Conservation (phyloP, 2,888 invertebrate species). For the Chydorus sphaericus region DNA sequence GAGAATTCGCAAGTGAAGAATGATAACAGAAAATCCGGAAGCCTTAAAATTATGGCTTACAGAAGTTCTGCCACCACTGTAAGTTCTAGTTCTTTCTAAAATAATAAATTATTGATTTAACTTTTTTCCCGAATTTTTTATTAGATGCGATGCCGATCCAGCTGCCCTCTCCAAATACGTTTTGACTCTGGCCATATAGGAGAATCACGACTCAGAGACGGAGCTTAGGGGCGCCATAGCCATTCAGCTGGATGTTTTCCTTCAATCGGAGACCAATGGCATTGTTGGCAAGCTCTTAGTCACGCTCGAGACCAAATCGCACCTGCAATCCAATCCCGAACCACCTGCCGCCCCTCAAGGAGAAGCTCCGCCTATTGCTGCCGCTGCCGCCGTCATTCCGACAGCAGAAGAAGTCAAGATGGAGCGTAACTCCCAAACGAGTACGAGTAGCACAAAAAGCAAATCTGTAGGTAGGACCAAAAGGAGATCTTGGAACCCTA, state of each 20-base stretch:
- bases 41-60: slow-evolving; percentile 86
- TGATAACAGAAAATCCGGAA: slow-evolving; percentile 88
- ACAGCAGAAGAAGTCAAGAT: no score
- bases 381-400: no score
- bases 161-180: slow-evolving; percentile 92
- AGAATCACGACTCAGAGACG: slow-evolving; percentile 72
- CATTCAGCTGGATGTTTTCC: slow-evolving; percentile 89
- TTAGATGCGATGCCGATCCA: slow-evolving; percentile 97
- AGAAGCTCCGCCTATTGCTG: no score
- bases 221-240: slow-evolving; percentile 80
- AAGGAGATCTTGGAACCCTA: slow-evolving; percentile 15
- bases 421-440: no score
- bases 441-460: slow-evolving; percentile 35
- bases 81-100: slow-evolving; percentile 38
- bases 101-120: slow-evolving; percentile 17
- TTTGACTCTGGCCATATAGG: slow-evolving; percentile 88
- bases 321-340: slow-evolving; percentile 10
- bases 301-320: slow-evolving; percentile 11
- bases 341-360: not conserved
- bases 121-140: no score
- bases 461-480: slow-evolving; percentile 24
- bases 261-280: slow-evolving; percentile 51
- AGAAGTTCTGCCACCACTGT: slow-evolving; percentile 84
- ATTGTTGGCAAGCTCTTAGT: slow-evolving; percentile 9
- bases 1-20: no score